Conservation (phyloP, 2,797 vertebrate species). For the Hybognathus amarus region DNA sequence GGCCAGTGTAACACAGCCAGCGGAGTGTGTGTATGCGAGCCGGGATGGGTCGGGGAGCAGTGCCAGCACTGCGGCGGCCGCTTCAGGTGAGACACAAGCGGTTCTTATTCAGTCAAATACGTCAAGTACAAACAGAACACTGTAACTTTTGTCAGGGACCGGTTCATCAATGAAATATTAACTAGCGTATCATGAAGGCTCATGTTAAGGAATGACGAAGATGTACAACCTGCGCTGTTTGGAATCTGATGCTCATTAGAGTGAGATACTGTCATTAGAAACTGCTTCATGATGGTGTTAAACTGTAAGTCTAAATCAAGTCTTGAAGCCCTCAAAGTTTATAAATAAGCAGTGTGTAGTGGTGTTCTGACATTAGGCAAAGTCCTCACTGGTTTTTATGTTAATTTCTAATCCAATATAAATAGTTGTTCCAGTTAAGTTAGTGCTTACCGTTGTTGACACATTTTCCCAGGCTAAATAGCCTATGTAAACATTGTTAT, state of each 20-base stretch:
- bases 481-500: not conserved
- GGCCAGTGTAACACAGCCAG: constrained; percentile 86
- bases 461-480: not conserved
- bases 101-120: not conserved
- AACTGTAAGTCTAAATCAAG: not conserved
- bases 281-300: not conserved
- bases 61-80: constrained; percentile 98
- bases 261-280: not conserved
- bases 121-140: not conserved
- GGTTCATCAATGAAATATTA: not conserved
- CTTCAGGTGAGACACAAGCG: constrained; percentile 81
- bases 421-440: not conserved
- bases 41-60: constrained; percentile 95
- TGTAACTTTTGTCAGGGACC: not conserved
- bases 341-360: not conserved
- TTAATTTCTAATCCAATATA: not conserved
- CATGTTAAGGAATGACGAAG: not conserved
- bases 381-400: not conserved
- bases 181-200: not conserved
- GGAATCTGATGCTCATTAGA: not conserved
- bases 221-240: not conserved
- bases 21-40: constrained; percentile 86
- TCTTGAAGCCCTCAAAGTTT: not conserved
- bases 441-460: not conserved
- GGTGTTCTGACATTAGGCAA: not conserved